Conservation (phyloP, 2,888 invertebrate species). For the Watsonalla binaria region DNA sequence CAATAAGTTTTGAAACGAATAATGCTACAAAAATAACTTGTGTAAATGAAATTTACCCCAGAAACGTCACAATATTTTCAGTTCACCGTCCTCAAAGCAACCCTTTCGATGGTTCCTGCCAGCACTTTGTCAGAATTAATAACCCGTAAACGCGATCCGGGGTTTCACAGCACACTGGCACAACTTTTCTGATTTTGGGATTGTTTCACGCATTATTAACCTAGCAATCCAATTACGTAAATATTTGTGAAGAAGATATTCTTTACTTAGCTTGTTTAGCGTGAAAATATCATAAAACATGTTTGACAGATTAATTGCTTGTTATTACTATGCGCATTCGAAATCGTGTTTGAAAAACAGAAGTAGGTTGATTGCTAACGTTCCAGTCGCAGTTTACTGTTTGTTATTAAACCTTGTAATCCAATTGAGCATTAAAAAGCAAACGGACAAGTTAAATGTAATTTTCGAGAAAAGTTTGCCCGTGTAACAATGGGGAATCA, state of each 20-base stretch:
- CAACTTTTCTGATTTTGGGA: constrained; percentile 68
- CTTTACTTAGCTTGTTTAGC: constrained; percentile 23
- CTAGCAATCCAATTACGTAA: constrained; percentile 72
- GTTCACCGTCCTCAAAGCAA: constrained; percentile 53
- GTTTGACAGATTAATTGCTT: constrained; percentile 15
- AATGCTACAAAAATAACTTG: neutral
- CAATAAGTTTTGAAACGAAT: too few species aligned
- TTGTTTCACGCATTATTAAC: constrained; percentile 77
- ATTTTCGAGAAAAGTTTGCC: constrained; percentile 46
- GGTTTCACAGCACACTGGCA: constrained; percentile 41
- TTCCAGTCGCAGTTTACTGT: neutral
- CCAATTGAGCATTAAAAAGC: constrained; percentile 22
- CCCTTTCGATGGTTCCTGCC: constrained; percentile 59
- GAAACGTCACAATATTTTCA: constrained; percentile 67
- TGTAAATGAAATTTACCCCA: constrained; percentile 14
- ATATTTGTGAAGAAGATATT: constrained; percentile 51
- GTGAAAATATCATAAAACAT: constrained; percentile 16
- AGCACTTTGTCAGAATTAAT: constrained; percentile 75
- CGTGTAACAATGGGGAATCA: constrained; percentile 60
- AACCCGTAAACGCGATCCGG: constrained; percentile 61
- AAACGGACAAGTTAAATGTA: constrained; percentile 32
- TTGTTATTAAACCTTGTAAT: constrained; percentile 7
- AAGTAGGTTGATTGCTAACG: neutral
- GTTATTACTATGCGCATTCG: constrained; percentile 5
- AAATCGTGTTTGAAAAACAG: constrained; percentile 18